Evolutionary conservation across 2,797 vertebrate species (phyloP).

Genomic region (Phataginus tetradactyla): DNA sequence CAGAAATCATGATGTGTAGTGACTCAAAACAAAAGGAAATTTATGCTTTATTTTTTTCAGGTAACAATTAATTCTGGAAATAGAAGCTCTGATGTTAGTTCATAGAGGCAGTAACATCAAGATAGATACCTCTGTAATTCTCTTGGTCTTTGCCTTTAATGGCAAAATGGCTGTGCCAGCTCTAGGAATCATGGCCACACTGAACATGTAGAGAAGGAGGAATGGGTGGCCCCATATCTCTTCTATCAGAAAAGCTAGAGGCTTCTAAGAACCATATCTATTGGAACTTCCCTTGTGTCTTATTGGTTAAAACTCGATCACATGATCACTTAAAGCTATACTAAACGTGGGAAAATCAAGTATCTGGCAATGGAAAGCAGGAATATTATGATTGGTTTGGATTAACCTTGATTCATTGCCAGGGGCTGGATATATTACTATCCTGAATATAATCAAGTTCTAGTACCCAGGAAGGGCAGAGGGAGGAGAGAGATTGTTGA

Average conservation of each 20-base stretch:
- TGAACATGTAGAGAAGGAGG: background rate
- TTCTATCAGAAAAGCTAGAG: background rate
- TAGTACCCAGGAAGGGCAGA: background rate
- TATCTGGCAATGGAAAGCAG: background rate
- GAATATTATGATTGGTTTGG: background rate
- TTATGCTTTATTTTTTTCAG: conserved; percentile 9
- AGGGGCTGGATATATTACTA: background rate
- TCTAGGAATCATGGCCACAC: background rate
- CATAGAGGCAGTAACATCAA: background rate
- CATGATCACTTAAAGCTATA: background rate
- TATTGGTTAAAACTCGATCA: background rate
- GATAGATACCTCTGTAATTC: background rate
- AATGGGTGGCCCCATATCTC: background rate
- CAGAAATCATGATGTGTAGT: background rate
- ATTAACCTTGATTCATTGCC: background rate
- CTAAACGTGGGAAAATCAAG: background rate
- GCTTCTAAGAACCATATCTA: background rate
- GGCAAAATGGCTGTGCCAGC: background rate
- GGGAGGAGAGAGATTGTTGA: background rate
- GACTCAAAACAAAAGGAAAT: background rate
- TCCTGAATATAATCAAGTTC: background rate
- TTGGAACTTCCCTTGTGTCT: background rate
- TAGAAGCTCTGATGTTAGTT: background rate
- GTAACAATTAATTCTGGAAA: conserved; percentile 1
- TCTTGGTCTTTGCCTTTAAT: background rate